Base-by-base conservation (phyloP, 2,888 invertebrate genomes). In the Rotaria magnacalcarata region DNA sequence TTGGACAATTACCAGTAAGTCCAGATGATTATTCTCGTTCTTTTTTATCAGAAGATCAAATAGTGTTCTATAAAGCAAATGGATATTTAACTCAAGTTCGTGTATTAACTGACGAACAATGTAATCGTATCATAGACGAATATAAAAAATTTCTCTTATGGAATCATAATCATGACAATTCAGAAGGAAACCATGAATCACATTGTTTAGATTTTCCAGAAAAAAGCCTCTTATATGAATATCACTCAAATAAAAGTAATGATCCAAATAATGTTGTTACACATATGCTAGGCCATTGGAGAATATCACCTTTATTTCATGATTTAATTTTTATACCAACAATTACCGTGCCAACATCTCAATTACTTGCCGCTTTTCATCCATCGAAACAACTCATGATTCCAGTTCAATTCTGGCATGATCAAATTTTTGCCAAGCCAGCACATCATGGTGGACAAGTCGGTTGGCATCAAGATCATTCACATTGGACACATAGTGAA, bases 381-480 rank as follows among this genome's bases (percentile, higher is more conserved):
- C 47, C 80, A 41, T 43, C 43, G 14, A 87, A 88, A 85, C 75
- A 87, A 84, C 88, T 58, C 85, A 74, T 85, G 41, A 74, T 86
- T 16, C 85, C 88, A 34, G 89, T 90, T 8, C 87, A 89, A 84
- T 90, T 90, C 87, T 90, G 90, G 90, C 90, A 90, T 87, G 90
- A 90, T 87, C 90, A 90, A 88, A 87, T 90, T 87, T 90, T 90
- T 88, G 89, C 90, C 21, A 90, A 90, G 87, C 90, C 90, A 24
- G 87, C 90, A 0, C 88, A 88, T 43, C 89, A 89, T 87, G 90
- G 90, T 16, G 90, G 90, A 8, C 88, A 88, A 58, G 90, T 90
- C 0, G 90, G 90, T 8, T 90, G 90, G 90, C 90, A 90, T 84
- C 90, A 90, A 87, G 90, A 90, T 86, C 90, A 89, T 85, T 90